Evolutionary conservation across 1,140 invertebrate species (phyloP).

Genomic region (Drosophila micromelanica): DNA sequence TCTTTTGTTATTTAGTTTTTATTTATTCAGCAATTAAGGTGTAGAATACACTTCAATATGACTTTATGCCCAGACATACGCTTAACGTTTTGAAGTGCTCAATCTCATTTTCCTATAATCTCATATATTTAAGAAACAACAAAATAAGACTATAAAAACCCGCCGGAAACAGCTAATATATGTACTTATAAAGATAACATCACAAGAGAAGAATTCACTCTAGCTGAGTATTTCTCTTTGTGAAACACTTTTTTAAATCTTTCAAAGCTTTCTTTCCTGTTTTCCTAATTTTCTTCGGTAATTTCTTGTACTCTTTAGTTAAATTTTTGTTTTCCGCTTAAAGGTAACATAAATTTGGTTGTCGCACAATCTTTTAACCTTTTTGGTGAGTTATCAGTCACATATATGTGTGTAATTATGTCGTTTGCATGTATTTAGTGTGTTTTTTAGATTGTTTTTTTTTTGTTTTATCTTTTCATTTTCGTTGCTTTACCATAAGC

Average conservation of each 20-base stretch:
- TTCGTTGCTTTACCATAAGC: conserved; percentile 34
- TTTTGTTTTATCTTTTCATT: conserved; percentile 45
- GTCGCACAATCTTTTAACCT: neutral
- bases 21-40: no score
- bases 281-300: no score
- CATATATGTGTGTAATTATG: conserved; percentile 3
- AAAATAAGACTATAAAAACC: neutral
- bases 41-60: no score
- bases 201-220: neutral
- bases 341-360: neutral
- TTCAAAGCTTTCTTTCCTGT: no score
- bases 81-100: neutral
- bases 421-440: conserved; percentile 38
- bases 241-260: no score
- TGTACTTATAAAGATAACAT: neutral
- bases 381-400: conserved; percentile 17
- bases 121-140: neutral
- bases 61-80: neutral
- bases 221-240: neutral
- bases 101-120: neutral
- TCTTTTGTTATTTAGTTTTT: no score
- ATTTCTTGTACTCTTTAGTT: no score
- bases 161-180: neutral
- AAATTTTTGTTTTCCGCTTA: neutral
- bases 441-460: conserved; percentile 34